Conservation (phyloP, 2,113 vertebrate genomes). For the Ellobius talpinus region DNA sequence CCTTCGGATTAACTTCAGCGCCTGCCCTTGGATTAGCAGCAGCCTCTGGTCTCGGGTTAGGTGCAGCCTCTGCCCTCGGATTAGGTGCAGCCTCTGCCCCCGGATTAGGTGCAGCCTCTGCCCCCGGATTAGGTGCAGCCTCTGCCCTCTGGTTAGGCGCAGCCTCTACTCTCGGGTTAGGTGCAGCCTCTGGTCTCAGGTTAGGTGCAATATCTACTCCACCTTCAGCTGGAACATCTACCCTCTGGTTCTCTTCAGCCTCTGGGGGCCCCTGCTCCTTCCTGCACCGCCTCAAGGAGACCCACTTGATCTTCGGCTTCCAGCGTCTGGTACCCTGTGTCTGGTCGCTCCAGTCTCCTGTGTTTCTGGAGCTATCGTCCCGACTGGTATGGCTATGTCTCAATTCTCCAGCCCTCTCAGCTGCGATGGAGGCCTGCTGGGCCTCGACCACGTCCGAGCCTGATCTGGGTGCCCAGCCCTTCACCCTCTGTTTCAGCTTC, state of each 20-base stretch:
- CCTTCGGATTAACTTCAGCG: background rate
- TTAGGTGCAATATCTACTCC: rapidly evolving
- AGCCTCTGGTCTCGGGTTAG: background rate
- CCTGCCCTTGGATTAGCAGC: background rate
- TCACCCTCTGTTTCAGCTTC: slow-evolving; percentile 64
- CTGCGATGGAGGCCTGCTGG: background rate
- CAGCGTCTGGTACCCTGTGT: background rate
- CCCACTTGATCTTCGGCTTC: slow-evolving; percentile 71
- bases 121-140: background rate
- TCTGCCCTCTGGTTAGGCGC: background rate
- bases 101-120: background rate
- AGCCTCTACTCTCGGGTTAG: background rate
- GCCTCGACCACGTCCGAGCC: background rate
- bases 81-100: too few species aligned
- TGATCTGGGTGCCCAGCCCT: slow-evolving; percentile 47
- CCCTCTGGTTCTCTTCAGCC: background rate
- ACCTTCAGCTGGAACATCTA: background rate
- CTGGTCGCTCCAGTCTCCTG: rapidly evolving
- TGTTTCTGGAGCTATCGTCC: rapidly evolving
- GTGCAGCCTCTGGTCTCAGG: background rate
- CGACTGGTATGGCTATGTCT: rapidly evolving
- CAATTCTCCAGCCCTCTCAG: background rate
- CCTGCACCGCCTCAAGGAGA: background rate
- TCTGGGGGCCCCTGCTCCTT: background rate
- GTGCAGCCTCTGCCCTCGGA: background rate